A percentile compares a stretch with the other conserved stretches of the same genome.
Conservation (phyloP, 1,140 invertebrate genomes). For the Atopsyche davidsoni region DNA sequence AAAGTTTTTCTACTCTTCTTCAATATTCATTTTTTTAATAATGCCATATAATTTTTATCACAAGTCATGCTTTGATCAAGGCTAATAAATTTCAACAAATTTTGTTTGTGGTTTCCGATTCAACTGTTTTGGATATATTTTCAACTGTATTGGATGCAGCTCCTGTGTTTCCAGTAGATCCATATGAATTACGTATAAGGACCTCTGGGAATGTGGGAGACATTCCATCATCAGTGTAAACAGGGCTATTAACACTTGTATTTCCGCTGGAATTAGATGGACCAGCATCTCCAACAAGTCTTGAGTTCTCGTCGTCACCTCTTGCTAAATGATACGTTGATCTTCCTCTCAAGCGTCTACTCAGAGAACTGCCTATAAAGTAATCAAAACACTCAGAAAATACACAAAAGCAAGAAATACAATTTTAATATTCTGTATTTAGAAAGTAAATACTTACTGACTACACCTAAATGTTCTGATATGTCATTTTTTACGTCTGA, state of each 20-base stretch:
- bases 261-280: conserved; percentile 41
- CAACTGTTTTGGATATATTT: conserved; percentile 6
- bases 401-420: background rate
- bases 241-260: conserved; percentile 33
- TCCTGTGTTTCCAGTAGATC: conserved; percentile 24
- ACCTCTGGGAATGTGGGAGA: conserved; percentile 20
- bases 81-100: conserved; percentile 23
- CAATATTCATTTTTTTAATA: too few species aligned
- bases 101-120: conserved; percentile 15
- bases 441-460: conserved; percentile 51
- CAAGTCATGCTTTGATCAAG: conserved; percentile 5
- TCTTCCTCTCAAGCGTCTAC: conserved; percentile 63
- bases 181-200: conserved; percentile 22
- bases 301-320: conserved; percentile 51
- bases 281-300: conserved; percentile 37
- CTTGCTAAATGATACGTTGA: conserved; percentile 64
- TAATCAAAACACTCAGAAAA: background rate
- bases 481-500: conserved; percentile 90
- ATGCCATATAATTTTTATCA: conserved; percentile 21
- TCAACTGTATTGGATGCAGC: conserved; percentile 7
- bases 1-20: too few species aligned
- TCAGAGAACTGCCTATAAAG: conserved; percentile 58
- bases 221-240: conserved; percentile 16
- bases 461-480: conserved; percentile 84
- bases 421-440: background rate